phyloP scores from a whole-genome alignment of 1,140 invertebrate genomes.

The Drosophila persimilis region DNA sequence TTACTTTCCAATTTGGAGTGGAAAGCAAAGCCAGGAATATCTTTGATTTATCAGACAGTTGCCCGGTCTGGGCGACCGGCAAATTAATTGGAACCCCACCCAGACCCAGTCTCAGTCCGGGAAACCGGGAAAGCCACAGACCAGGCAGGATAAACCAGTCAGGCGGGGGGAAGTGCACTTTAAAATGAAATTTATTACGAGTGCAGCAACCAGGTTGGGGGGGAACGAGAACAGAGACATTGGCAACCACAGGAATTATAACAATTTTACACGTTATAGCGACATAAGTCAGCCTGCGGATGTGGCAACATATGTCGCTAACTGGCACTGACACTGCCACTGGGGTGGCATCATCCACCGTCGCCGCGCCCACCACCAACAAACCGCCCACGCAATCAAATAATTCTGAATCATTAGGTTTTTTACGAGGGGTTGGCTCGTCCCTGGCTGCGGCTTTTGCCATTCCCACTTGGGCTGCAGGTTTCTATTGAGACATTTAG shows the following conservation, averaged over 20 bases:
- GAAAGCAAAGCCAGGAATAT: neutral
- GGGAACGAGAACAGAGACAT: slow-evolving; percentile 22
- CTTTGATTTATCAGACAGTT: slow-evolving; percentile 45
- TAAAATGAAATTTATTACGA: slow-evolving; percentile 51
- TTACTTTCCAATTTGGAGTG: slow-evolving; percentile 43
- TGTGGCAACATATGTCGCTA: slow-evolving; percentile 76
- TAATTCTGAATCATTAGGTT: slow-evolving; percentile 78
- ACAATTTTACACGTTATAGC: slow-evolving; percentile 81
- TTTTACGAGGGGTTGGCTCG: slow-evolving; percentile 47
- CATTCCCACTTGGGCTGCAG: slow-evolving; percentile 1
- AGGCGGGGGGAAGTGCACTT: slow-evolving; percentile 36
- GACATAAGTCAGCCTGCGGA: slow-evolving; percentile 77
- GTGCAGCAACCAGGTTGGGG: slow-evolving; percentile 16
- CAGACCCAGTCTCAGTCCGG: neutral
- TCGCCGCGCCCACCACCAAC: slow-evolving; percentile 23
- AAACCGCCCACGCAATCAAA: slow-evolving; percentile 82
- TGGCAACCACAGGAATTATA: slow-evolving; percentile 82
- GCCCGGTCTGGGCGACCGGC: slow-evolving; percentile 26
- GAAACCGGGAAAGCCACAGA: neutral
- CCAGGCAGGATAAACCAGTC: slow-evolving; percentile 17
- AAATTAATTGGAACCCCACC: slow-evolving; percentile 66
- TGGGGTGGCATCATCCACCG: slow-evolving; percentile 39
- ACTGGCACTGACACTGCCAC: slow-evolving; percentile 59
- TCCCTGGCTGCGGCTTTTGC: neutral
- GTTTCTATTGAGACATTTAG: slow-evolving; percentile 74